Evolutionary conservation across 1,140 invertebrate species (phyloP).

Genomic region (Drosophila miranda): DNA sequence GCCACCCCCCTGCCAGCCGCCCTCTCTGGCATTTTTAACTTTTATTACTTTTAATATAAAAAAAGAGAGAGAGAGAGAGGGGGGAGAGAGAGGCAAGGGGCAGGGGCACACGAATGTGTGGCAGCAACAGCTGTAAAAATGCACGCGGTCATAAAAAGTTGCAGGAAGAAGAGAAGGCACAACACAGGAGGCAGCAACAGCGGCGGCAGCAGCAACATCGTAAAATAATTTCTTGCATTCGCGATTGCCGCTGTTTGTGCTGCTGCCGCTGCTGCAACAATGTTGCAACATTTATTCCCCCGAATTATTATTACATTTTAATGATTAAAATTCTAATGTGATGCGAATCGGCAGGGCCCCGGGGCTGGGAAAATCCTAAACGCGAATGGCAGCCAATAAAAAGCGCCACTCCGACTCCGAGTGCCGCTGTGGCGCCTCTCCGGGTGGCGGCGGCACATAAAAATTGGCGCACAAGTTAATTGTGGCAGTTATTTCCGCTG

Average conservation of each 20-base stretch:
- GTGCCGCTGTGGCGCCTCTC: constrained; percentile 52
- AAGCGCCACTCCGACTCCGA: constrained; percentile 5
- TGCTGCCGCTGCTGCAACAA: constrained; percentile 53
- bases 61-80: constrained; percentile 41
- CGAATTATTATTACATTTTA: constrained; percentile 82
- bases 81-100: constrained; percentile 12
- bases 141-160: constrained; percentile 76
- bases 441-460: constrained; percentile 47
- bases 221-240: constrained; percentile 68
- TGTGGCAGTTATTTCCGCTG: constrained; percentile 69
- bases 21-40: constrained; percentile 67
- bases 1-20: not conserved
- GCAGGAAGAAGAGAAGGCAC: constrained; percentile 37
- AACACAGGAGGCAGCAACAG: constrained; percentile 22
- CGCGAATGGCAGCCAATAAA: constrained; percentile 26
- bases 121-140: constrained; percentile 65
- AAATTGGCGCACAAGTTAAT: constrained; percentile 74
- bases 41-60: constrained; percentile 81
- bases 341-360: constrained; percentile 71
- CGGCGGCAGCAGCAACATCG: constrained; percentile 59
- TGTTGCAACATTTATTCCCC: constrained; percentile 75
- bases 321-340: constrained; percentile 82
- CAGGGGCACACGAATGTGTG: constrained; percentile 19
- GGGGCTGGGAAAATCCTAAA: constrained; percentile 15
- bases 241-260: constrained; percentile 13